Evolutionary conservation across 2,113 vertebrate species (phyloP).

Genomic region (Epinephelus fuscoguttatus): DNA sequence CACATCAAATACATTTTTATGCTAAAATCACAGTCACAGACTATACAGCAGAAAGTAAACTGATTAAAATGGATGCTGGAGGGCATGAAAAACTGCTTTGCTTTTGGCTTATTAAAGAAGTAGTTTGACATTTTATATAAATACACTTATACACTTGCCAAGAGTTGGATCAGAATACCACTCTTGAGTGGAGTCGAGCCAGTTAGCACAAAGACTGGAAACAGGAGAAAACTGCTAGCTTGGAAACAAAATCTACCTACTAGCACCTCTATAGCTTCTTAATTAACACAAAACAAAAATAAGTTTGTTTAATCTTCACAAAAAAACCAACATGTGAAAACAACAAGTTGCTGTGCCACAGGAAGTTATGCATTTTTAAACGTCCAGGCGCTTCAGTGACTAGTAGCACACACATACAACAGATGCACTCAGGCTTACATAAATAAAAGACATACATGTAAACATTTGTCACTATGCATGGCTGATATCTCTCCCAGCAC

Average conservation of each 20-base stretch:
- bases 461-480: conserved; percentile 52
- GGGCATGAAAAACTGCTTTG: background rate
- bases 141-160: background rate
- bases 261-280: background rate
- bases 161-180: background rate
- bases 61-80: conserved; percentile 4
- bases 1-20: background rate
- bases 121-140: background rate
- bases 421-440: conserved; percentile 26
- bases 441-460: conserved; percentile 45
- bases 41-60: background rate
- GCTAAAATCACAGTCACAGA: background rate
- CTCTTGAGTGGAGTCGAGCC: too few species aligned
- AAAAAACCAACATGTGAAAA: background rate
- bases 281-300: background rate
- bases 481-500: conserved; percentile 22
- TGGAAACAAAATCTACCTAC: background rate
- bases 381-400: conserved; percentile 15
- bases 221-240: background rate
- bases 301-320: conserved; percentile 17
- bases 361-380: background rate
- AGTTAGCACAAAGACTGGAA: background rate
- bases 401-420: conserved; percentile 24
- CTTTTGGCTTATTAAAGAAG: background rate
- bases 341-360: background rate